Evolutionary conservation across 2,113 vertebrate species (phyloP).

Genomic region (Tachysurus fulvidraco): DNA sequence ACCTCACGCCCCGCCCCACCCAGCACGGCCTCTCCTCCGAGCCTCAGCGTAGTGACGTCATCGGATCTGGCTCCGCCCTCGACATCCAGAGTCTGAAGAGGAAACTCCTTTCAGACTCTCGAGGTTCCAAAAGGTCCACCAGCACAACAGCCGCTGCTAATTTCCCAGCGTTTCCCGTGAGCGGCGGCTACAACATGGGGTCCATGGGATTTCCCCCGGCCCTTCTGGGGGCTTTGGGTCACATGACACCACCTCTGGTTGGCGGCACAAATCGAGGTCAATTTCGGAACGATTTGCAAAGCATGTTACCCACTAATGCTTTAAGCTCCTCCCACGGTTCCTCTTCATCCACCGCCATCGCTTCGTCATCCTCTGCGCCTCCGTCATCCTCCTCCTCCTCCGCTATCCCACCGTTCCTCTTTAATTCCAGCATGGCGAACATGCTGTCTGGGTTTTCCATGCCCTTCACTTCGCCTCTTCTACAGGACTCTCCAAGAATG

Average conservation of each 20-base stretch:
- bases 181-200: constrained; percentile 82
- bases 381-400: constrained; percentile 82
- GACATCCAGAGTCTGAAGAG: constrained; percentile 69
- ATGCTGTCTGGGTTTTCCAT: constrained; percentile 86
- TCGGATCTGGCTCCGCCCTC: constrained; percentile 69
- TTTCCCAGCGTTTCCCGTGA: constrained; percentile 81
- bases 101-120: constrained; percentile 45
- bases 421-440: constrained; percentile 87
- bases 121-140: constrained; percentile 68
- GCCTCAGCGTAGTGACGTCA: constrained; percentile 66
- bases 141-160: constrained; percentile 68
- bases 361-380: constrained; percentile 79
- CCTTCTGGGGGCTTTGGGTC: constrained; percentile 83
- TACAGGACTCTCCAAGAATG: constrained; percentile 79
- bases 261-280: constrained; percentile 82
- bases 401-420: constrained; percentile 86
- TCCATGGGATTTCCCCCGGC: constrained; percentile 88
- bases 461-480: constrained; percentile 88
- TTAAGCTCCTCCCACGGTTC: constrained; percentile 77
- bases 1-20: constrained; percentile 19
- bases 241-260: constrained; percentile 85
- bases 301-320: constrained; percentile 88
- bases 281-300: constrained; percentile 88
- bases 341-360: constrained; percentile 81
- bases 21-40: constrained; percentile 57